These are phyloP conservation scores for Chaetophractus vellerosus DNA, from an alignment of 2,797 vertebrate species.

Conservation along the genomic window DNA sequence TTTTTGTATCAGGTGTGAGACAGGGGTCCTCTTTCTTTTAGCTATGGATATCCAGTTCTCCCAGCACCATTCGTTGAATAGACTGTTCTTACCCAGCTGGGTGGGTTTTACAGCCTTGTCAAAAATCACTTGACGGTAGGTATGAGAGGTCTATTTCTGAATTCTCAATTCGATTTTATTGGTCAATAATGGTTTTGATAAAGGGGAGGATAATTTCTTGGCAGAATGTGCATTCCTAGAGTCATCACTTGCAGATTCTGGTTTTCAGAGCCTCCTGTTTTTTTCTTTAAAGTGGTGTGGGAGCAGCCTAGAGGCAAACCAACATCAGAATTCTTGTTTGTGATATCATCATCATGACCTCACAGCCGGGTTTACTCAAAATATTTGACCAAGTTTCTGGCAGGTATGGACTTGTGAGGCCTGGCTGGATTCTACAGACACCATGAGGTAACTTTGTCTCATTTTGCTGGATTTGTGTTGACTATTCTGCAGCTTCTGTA, in stretches of 20 bases:
- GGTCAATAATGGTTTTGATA: background rate
- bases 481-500: background rate
- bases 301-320: background rate
- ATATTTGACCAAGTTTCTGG: constrained; percentile 26
- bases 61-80: no score
- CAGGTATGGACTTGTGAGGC: background rate
- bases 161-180: no score
- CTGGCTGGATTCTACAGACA: background rate
- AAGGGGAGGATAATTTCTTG: background rate
- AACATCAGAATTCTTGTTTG: constrained; percentile 66
- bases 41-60: no score
- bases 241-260: background rate
- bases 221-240: background rate
- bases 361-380: constrained; percentile 27
- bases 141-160: no score
- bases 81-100: no score
- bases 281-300: background rate
- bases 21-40: no score
- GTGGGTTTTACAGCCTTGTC: no score
- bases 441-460: constrained; percentile 74
- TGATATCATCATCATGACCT: constrained; percentile 76
- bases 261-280: background rate
- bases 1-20: no score
- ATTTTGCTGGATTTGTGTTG: background rate
- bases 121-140: no score